Evolutionary conservation across 1,140 invertebrate genomes (phyloP).

Genomic region (Heliconius himera): DNA sequence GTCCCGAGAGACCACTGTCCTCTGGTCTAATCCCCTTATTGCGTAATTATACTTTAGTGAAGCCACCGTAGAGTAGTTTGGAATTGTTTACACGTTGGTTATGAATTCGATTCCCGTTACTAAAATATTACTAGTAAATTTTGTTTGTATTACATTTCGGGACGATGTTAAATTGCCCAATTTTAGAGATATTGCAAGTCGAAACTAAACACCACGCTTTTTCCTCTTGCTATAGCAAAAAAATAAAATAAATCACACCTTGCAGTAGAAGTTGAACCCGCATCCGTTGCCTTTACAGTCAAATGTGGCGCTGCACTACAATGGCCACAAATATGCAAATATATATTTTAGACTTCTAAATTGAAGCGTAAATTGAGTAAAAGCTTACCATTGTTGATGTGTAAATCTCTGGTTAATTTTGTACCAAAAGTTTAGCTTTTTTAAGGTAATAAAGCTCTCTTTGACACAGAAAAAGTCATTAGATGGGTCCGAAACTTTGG

Average conservation of each 20-base stretch:
- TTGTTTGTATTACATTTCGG: too few species aligned
- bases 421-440: background rate
- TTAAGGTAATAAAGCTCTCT: constrained; percentile 13
- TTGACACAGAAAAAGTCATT: constrained; percentile 18
- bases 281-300: background rate
- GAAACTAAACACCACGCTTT: too few species aligned
- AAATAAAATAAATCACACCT: too few species aligned
- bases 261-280: background rate
- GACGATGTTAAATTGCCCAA: too few species aligned
- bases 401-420: background rate
- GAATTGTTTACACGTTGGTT: too few species aligned
- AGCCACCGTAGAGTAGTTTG: too few species aligned
- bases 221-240: too few species aligned
- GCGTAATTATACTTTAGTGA: background rate
- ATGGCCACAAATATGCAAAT: background rate
- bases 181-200: too few species aligned
- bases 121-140: too few species aligned
- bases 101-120: too few species aligned
- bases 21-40: background rate
- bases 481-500: constrained; percentile 3
- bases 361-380: background rate
- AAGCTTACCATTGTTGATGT: background rate
- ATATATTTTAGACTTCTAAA: background rate
- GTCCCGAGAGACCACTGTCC: background rate
- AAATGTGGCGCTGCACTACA: background rate